Evolutionary conservation across 2,888 invertebrate species (phyloP), one percentile per base, ranked within the genome.

Genomic region (Syrista parreyssii): DNA sequence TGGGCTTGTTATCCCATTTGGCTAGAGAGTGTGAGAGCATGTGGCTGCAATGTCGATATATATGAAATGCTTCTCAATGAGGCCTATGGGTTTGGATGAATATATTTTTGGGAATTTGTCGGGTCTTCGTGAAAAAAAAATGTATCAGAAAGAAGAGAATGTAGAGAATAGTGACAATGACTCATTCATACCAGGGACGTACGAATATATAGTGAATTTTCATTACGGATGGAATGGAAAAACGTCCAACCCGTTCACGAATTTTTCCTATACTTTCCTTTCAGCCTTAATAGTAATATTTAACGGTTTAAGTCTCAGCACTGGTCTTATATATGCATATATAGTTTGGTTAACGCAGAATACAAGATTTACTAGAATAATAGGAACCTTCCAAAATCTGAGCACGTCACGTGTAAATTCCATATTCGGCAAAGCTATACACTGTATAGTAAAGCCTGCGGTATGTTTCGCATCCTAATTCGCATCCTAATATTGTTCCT

Each of bases 1-100:
- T 82, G 81, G 82, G 85, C 86, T 87, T 85, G 87, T 86, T 86
- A 86, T 85, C 84, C 85, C 79, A 85, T 85, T 85, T 83, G 85
- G 55, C 83, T 82, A 82, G 68, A 35, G 36, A 40, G 82, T 78
- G 79, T 73, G 76, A 76, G 76, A 73, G 40, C 36, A 36, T 75
- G n/a, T 32, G 71, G 68, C 71, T 23, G 76, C n/a, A 72, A 36
- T 74, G 74, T 69, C 80, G 81, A 82, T 82, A 79, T 79, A 84
- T 84, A 84, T 83, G 80, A 75, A 40, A 79, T 76, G 80, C 74
- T 79, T 77, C 12, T 31, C 31, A 31, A 15, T 23, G 23, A 55
- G 9, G 55, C 9, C 9, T 9, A 23, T 55, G 9, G 55, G 23
- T 2, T 23, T 0, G 3, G 23, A 9, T 15, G 23, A 55, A 23